Conservation (phyloP, 1,140 invertebrate species). For the Drosophila simulans region DNA sequence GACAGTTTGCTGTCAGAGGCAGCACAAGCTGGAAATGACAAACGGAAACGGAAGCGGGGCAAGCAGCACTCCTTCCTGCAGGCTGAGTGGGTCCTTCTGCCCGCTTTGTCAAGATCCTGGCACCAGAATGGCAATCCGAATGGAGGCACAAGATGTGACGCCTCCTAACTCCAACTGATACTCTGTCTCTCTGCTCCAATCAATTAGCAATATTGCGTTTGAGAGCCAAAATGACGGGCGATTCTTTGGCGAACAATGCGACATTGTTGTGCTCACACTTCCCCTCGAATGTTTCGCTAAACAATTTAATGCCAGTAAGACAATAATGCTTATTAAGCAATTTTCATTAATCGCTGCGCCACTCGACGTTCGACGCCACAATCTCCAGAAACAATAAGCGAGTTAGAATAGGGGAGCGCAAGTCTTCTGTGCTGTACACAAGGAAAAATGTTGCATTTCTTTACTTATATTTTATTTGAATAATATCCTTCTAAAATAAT, state of each 20-base stretch:
- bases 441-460: not conserved
- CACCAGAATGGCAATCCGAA: slow-evolving; percentile 12
- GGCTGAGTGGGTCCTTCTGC: slow-evolving; percentile 24
- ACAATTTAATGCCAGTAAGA: slow-evolving; percentile 80
- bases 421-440: slow-evolving; percentile 5
- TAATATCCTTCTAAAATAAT: no score
- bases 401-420: not conserved
- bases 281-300: slow-evolving; percentile 58
- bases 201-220: slow-evolving; percentile 60
- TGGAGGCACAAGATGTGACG: not conserved
- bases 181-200: slow-evolving; percentile 46
- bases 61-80: slow-evolving; percentile 52
- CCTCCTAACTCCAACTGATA: slow-evolving; percentile 19
- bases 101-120: slow-evolving; percentile 38
- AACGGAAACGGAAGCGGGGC: slow-evolving; percentile 74
- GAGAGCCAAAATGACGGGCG: slow-evolving; percentile 18
- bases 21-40: slow-evolving; percentile 74
- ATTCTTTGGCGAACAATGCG: slow-evolving; percentile 69
- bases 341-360: slow-evolving; percentile 78
- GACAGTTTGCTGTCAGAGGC: slow-evolving; percentile 74
- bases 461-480: no score
- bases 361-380: slow-evolving; percentile 71
- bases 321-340: slow-evolving; percentile 83
- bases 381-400: slow-evolving; percentile 47
- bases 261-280: slow-evolving; percentile 42